These are phyloP conservation scores for Dallia pectoralis DNA, from an alignment of 2,797 vertebrate genomes.

Conservation along the genomic window DNA sequence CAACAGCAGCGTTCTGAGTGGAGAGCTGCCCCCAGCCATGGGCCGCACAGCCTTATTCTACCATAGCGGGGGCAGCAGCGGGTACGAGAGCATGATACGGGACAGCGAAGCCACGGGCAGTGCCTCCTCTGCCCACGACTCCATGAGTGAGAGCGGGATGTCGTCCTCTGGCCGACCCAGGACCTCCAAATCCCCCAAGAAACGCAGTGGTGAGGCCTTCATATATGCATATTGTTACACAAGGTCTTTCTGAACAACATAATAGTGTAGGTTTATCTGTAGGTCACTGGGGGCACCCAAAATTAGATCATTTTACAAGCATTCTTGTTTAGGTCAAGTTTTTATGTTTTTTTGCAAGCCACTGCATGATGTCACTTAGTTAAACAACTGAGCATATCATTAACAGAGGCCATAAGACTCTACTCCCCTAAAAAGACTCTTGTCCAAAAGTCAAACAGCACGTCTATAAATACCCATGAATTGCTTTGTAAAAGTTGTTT, in stretches of 20 bases:
- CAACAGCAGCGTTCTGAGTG: slow-evolving; percentile 96
- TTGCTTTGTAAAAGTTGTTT: background rate
- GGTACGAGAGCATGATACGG: slow-evolving; percentile 96
- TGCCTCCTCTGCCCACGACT: slow-evolving; percentile 93
- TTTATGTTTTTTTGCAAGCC: background rate
- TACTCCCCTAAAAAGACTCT: background rate
- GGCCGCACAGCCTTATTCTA: slow-evolving; percentile 94
- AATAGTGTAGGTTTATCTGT: background rate
- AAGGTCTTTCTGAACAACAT: background rate
- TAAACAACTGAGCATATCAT: background rate
- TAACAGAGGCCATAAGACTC: background rate
- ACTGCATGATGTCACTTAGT: slow-evolving; percentile 2
- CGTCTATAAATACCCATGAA: background rate
- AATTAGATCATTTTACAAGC: background rate
- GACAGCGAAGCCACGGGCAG: slow-evolving; percentile 98
- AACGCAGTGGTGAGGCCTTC: slow-evolving; percentile 81
- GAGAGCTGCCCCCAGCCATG: slow-evolving; percentile 95
- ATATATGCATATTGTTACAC: background rate
- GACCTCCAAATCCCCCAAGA: slow-evolving; percentile 92
- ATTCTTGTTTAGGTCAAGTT: background rate
- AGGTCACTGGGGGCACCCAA: background rate
- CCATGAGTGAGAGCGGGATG: slow-evolving; percentile 93
- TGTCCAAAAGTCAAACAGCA: background rate
- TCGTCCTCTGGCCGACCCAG: slow-evolving; percentile 85
- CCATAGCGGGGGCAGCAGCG: slow-evolving; percentile 95